phyloP scores from a whole-genome alignment of 1,140 invertebrate genomes.

The Caenorhabditis tropicalis region DNA sequence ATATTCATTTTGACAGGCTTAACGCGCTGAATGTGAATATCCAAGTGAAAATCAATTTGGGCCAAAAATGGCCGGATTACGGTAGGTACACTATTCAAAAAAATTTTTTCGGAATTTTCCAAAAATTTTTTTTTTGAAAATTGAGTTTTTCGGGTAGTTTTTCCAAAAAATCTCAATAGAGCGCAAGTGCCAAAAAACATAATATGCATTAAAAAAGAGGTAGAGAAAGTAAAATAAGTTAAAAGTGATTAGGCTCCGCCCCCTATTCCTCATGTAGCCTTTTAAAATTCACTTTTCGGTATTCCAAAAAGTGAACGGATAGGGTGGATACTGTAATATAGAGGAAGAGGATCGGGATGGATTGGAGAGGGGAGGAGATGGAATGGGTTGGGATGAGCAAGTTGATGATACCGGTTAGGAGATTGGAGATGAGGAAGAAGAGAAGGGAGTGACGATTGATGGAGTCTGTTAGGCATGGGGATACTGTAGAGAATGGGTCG shows the following conservation, averaged over 20 bases:
- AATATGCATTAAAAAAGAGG: neutral
- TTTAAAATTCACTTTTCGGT: constrained; percentile 24
- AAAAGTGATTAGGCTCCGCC: too few species aligned
- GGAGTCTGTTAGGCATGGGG: constrained; percentile 45
- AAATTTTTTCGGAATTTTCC: too few species aligned
- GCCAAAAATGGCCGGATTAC: too few species aligned
- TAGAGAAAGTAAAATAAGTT: neutral
- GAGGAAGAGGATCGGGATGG: neutral
- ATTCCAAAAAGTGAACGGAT: neutral
- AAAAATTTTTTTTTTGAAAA: too few species aligned
- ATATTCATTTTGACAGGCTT: too few species aligned
- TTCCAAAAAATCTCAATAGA: too few species aligned
- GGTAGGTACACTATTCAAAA: too few species aligned
- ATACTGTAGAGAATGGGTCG: constrained; percentile 25
- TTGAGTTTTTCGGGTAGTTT: too few species aligned
- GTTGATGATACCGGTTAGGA: constrained; percentile 54
- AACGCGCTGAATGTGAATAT: too few species aligned
- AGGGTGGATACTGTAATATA: neutral
- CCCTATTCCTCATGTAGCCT: too few species aligned
- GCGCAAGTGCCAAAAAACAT: neutral
- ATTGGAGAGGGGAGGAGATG: neutral
- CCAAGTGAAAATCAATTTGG: too few species aligned
- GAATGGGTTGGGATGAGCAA: constrained; percentile 12
- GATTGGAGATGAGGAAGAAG: constrained; percentile 54
- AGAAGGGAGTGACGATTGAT: constrained; percentile 46